Conservation (phyloP, 2,888 invertebrate species). For the Microctonus aethiopoides region DNA sequence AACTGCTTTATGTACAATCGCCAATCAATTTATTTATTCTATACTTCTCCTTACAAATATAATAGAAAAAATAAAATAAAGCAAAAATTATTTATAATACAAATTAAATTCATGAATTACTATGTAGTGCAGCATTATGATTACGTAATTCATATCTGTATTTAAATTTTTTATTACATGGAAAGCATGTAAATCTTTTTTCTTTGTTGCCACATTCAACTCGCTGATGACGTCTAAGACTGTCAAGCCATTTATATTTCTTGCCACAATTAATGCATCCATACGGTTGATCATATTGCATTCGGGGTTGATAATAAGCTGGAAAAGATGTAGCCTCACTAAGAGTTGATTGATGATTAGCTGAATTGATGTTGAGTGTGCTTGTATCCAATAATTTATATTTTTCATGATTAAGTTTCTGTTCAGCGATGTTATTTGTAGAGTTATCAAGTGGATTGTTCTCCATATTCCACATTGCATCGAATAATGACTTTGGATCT, state of each 20-base stretch:
- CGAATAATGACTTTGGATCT: constrained; percentile 42
- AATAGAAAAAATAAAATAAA: neutral
- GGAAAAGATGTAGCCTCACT: neutral
- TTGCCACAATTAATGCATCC: constrained; percentile 63
- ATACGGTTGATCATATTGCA: constrained; percentile 37
- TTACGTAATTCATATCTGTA: constrained; percentile 65
- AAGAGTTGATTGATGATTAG: neutral
- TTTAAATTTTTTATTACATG: constrained; percentile 66
- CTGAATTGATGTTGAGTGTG: neutral
- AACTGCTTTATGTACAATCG: neutral
- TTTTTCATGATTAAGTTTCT: neutral
- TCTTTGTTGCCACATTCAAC: constrained; percentile 67
- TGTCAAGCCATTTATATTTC: constrained; percentile 64
- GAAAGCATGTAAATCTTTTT: constrained; percentile 62
- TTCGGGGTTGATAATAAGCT: neutral
- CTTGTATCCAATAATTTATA: neutral
- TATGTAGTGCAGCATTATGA: constrained; percentile 47
- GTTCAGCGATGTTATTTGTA: neutral
- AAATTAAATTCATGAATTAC: neutral
- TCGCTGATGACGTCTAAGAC: constrained; percentile 66
- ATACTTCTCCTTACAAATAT: neutral
- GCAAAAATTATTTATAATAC: neutral
- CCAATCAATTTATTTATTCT: neutral
- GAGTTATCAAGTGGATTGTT: too few species aligned
- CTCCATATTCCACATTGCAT: constrained; percentile 49